Percentiles rank a stretch among this genome's conserved stretches.
phyloP scores from a whole-genome alignment of 2,888 invertebrate genomes.

The Nephrotoma appendiculata region DNA sequence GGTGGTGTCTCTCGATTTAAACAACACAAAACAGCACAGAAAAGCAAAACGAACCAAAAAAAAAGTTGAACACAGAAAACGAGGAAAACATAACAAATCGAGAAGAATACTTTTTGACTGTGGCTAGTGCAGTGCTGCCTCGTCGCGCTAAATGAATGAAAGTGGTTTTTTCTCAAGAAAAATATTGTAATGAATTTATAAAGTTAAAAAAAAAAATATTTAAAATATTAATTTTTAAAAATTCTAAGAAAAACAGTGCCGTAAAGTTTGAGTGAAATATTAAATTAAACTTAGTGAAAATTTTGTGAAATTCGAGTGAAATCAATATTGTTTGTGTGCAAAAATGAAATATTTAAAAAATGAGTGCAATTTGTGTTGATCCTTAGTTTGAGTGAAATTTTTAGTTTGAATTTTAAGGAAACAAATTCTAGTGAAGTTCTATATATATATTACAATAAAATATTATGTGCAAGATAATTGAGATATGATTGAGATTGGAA shows the following conservation, averaged over 20 bases:
- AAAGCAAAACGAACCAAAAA: not conserved
- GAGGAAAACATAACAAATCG: not conserved
- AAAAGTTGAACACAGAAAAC: not conserved
- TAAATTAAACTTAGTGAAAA: not conserved
- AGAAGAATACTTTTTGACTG: slow-evolving; percentile 4
- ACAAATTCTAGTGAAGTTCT: not conserved
- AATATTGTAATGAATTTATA: not conserved
- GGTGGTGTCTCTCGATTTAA: not conserved
- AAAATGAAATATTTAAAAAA: not conserved
- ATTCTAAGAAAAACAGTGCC: not conserved
- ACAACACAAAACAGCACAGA: not conserved
- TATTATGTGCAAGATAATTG: slow-evolving; percentile 15
- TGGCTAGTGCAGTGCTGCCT: slow-evolving; percentile 5
- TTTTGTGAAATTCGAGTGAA: not conserved
- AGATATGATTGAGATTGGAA: slow-evolving; percentile 50
- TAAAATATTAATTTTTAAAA: not conserved
- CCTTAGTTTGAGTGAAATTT: not conserved
- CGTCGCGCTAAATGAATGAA: slow-evolving; percentile 6
- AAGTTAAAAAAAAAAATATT: not conserved
- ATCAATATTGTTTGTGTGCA: not conserved
- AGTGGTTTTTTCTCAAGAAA: not conserved
- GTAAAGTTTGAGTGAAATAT: not conserved
- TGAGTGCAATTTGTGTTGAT: not conserved
- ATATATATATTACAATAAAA: not conserved
- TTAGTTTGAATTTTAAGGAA: not conserved